Evolutionary conservation across 2,797 vertebrate genomes (phyloP), one percentile per base, ranked within the genome.

Genomic region (Eidolon dupreanum): DNA sequence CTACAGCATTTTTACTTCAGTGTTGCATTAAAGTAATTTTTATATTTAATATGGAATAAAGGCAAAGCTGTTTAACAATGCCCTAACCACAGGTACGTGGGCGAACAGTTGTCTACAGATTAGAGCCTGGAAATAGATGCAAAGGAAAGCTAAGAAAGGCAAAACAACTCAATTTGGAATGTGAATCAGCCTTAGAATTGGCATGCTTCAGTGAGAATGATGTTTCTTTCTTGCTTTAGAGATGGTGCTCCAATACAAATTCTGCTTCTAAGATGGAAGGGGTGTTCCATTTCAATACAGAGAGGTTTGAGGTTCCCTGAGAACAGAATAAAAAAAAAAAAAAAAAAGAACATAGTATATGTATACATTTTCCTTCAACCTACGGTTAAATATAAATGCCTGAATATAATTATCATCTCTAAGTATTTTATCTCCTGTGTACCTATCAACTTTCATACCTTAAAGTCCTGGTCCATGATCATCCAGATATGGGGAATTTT

Each of bases 21-120:
- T 92, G 74, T 59, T 97, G 57, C 77, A 96, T 97, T 97, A 97
- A 96, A 97, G 95, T 95, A 96, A 96, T 93, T 97, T 97, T 96
- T 96, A 75, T 88, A 94, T 95, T 96, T 97, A 97, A 96, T 86
- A 75, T 63, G 68, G 53, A 97, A 97, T 85, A 92, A 96, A 96
- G 63, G 77, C 36, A 83, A 94, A 96, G 51, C 90, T 96, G 55
- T 65, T 86, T 93, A 93, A 96, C 71, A 92, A 93, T 95, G 93
- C 97, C 81, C 89, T 93, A 94, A 90, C 93, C 79, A 93, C 85
- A 97, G 92, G 93, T 96, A 95, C 0, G 78, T 97, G 94, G 93
- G 96, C 0, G 74, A 96, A 91, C 55, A 92, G 73, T 97, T 96
- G 95, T 95, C 96, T 97, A 94, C 82, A 97, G 96, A 97, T 97